Base-by-base conservation (phyloP, 1,140 invertebrate species). In the Panagrolaimus sp. region DNA sequence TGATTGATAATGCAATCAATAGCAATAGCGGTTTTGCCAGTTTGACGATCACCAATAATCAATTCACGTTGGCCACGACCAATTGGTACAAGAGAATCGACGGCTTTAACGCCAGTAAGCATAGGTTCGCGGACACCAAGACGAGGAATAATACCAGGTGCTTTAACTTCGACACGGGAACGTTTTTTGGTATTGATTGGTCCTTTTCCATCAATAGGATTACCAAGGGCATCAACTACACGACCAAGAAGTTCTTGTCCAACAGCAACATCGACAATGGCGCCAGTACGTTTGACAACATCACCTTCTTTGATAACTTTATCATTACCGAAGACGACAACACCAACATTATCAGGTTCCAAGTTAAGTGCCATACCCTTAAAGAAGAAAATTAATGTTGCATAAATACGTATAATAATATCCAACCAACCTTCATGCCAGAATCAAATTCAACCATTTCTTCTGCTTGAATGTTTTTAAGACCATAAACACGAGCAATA, bases 391-490 rank as follows among this genome's bases (percentile, higher is more conserved):
- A 9, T 64, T 43, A 55, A 47, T 52, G 32, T 43, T 44, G 48
- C 2, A 46, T 47, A 71, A 9, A 28, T 14, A 14, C 17, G 17
- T 43, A 65, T 24, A 2, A n/a, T 38, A 46, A n/a, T 17, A 74
- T 66, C 70, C 3, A 47, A 74, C n/a, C 81, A 84, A 91, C 92
- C 89, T 97, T 97, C n/a, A 99, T 87, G 65, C 96, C 96, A 71
- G 94, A 96, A 76, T 95, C 97, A 86, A 99, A 99, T 89, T 99
- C 96, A 87, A 99, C 96, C 96, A 99, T 99, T 90, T 99, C 96
- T 87, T 99, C 96, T 72, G 96, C 96, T 87, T 99, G 96, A 85
- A 98, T 98, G 87, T 99, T 99, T 86, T 98, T 98, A 74, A 99
- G 88, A 64, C 96, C 96, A 89, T 98, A 98, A 7, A 99, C 96